Evolutionary conservation across 2,113 vertebrate species (phyloP).

Genomic region (Chroicocephalus ridibundus): DNA sequence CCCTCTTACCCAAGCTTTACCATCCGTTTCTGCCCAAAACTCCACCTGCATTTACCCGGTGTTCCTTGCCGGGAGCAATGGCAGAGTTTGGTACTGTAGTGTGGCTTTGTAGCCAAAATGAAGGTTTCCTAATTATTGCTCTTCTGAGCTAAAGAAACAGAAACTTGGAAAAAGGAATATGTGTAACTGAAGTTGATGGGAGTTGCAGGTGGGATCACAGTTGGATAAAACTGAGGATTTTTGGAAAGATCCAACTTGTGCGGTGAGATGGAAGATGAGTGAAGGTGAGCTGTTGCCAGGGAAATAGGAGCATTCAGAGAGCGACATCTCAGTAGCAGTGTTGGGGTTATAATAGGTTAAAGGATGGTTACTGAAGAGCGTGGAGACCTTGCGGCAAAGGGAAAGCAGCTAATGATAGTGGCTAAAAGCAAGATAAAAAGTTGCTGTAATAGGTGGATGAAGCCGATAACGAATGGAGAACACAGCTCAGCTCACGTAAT

Average conservation of each 20-base stretch:
- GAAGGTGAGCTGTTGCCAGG: neutral
- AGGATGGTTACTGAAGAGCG: rapidly evolving
- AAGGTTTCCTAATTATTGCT: neutral
- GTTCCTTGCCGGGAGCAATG: neutral
- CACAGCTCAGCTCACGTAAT: neutral
- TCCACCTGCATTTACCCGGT: neutral
- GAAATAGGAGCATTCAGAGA: neutral
- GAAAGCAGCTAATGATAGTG: neutral
- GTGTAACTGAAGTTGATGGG: neutral
- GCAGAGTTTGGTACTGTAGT: neutral
- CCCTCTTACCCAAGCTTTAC: neutral
- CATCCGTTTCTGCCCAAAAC: neutral
- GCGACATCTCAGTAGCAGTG: rapidly evolving
- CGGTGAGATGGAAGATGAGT: neutral
- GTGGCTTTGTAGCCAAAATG: neutral
- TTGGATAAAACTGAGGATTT: neutral
- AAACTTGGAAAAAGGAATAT: rapidly evolving
- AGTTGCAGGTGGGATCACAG: neutral
- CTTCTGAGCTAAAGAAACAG: neutral
- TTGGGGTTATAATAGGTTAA: neutral
- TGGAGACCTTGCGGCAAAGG: neutral
- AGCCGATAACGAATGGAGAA: neutral
- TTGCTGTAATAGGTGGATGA: neutral
- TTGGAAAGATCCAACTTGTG: neutral
- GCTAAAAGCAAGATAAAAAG: neutral